These are phyloP conservation scores for Callocephalon fimbriatum DNA, from an alignment of 2,113 vertebrate genomes.

Conservation along the genomic window DNA sequence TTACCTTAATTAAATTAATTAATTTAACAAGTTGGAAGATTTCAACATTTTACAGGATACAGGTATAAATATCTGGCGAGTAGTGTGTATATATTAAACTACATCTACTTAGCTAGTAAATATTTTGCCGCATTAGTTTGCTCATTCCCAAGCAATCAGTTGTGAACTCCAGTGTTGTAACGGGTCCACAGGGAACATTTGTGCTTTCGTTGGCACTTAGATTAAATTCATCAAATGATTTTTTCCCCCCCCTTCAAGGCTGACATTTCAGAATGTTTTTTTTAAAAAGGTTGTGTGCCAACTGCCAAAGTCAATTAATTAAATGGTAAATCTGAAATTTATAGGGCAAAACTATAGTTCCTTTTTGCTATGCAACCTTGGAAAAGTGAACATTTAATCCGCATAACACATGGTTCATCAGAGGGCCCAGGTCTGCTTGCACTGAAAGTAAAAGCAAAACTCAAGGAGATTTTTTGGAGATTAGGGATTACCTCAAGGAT, in stretches of 20 bases:
- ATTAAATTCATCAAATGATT: conserved; percentile 59
- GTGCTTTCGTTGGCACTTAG: conserved; percentile 66
- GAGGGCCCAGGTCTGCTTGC: background rate
- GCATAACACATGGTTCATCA: background rate
- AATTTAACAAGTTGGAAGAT: conserved; percentile 26
- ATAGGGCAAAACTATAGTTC: background rate
- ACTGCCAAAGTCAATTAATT: conserved; percentile 66
- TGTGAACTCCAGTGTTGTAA: conserved; percentile 38
- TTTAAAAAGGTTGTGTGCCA: conserved; percentile 54
- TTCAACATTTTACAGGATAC: background rate
- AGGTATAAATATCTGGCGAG: conserved; percentile 56
- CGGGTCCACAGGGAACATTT: conserved; percentile 49
- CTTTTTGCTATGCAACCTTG: background rate
- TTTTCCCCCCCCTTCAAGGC: conserved; percentile 24
- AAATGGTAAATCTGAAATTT: conserved; percentile 45
- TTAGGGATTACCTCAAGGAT: background rate
- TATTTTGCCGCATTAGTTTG: conserved; percentile 39
- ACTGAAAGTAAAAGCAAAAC: background rate
- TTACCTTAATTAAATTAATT: conserved; percentile 46
- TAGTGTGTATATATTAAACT: background rate
- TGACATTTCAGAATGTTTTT: conserved; percentile 58
- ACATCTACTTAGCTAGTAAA: conserved; percentile 21
- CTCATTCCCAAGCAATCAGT: conserved; percentile 42
- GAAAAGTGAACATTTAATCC: conserved; percentile 18
- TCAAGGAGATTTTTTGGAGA: background rate